Percentiles rank a stretch among this genome's conserved stretches.
phyloP scores from a whole-genome alignment of 2,888 invertebrate species.

The Pollenia labialis region DNA sequence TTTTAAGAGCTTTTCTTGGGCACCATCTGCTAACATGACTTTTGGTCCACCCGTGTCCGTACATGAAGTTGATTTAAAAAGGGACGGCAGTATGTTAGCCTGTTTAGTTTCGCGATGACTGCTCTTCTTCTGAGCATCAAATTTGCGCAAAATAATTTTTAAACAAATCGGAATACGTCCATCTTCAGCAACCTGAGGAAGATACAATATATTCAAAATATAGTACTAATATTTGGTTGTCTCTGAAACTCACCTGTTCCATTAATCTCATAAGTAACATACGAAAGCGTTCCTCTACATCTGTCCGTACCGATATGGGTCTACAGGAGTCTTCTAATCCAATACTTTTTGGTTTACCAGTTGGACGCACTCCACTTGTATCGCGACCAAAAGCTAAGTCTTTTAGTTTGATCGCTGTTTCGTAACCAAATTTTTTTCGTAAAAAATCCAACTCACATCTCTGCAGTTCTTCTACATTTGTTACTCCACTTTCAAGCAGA shows the following conservation, averaged over 20 bases:
- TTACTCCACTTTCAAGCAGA: slow-evolving; percentile 88
- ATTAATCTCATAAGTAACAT: slow-evolving; percentile 89
- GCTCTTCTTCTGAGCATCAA: slow-evolving; percentile 87
- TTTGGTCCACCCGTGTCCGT: slow-evolving; percentile 83
- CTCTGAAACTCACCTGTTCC: slow-evolving; percentile 85
- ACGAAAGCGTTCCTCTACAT: slow-evolving; percentile 89
- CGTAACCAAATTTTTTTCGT: slow-evolving; percentile 88
- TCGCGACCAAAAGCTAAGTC: slow-evolving; percentile 91
- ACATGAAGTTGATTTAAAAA: slow-evolving; percentile 85
- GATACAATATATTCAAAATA: background rate
- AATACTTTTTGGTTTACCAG: slow-evolving; percentile 91
- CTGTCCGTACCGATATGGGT: slow-evolving; percentile 89
- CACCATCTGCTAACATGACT: slow-evolving; percentile 84
- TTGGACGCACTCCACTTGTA: slow-evolving; percentile 88
- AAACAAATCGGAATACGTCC: slow-evolving; percentile 91
- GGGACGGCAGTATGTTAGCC: slow-evolving; percentile 88
- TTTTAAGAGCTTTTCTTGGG: slow-evolving; percentile 88
- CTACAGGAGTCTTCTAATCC: slow-evolving; percentile 92
- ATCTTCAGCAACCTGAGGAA: slow-evolving; percentile 86
- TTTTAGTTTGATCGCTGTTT: slow-evolving; percentile 88
- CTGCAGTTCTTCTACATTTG: slow-evolving; percentile 88
- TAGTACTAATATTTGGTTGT: background rate
- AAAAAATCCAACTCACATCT: slow-evolving; percentile 86
- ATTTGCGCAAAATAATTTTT: slow-evolving; percentile 90
- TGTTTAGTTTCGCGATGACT: slow-evolving; percentile 91